Evolutionary conservation across 2,113 vertebrate species (phyloP), one percentile per base, ranked within the genome.

Genomic region (Tricholaema leucomelas): DNA sequence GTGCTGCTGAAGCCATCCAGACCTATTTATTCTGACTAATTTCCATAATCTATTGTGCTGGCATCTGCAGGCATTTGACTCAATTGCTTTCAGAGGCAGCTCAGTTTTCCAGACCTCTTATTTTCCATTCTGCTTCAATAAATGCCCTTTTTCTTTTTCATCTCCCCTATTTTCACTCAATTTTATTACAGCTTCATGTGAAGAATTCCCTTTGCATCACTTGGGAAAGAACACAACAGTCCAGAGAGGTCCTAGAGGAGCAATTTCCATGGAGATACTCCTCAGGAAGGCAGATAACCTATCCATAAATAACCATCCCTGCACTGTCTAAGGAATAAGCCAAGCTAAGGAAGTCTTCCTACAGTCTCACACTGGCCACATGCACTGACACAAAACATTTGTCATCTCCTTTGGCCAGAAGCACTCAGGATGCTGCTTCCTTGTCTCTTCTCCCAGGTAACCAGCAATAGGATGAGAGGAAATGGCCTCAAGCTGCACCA

Each of bases 41-140:
- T 92, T 92, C 91, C 84, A 91, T 85, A 44, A 81, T 89, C 69
- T 25, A 35, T 84, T 82, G 64, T 75, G 55, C 63, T 81, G 91
- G 81, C 63, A 86, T 78, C 82, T 87, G 79, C 70, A 91, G 82
- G 24, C 55, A 4, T 82, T 87, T 79, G 81, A 76, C 67, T 92
- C 55, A 7, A 7, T 11, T 2, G 3, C 72, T 94, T 90, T 44
- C 79, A 72, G 71, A 81, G 58, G 58, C 54, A 72, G 81, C 35
- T 69, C 63, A 5, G 25, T 80, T 87, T 77, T 87, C 82, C 88
- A 90, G 54, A 69, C 44, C 59, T 74, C 59, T 79, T 69, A 30
- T 78, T 85, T 93, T 79, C 70, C 81, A 76, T 56, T 69, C 67
- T 2, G 5, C 75, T 70, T 88, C 70, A 71, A 67, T 75, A 88